Conservation (phyloP, 1,140 invertebrate genomes). For the Yoshiicerus persimilis region DNA sequence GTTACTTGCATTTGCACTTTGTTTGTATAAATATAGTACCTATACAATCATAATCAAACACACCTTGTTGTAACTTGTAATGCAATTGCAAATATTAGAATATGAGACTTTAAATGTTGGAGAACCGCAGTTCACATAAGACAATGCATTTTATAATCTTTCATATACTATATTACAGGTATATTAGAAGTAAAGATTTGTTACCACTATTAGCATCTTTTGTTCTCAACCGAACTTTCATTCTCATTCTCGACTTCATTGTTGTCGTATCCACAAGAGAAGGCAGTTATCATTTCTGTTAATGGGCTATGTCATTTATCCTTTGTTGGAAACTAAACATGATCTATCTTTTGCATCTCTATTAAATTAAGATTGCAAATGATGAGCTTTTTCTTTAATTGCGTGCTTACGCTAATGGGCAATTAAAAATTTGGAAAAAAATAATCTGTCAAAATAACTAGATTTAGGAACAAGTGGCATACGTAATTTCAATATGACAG, state of each 20-base stretch:
- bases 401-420: too few relatives aligned
- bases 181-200: too few relatives aligned
- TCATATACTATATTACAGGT: too few relatives aligned
- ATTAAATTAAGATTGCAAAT: not conserved
- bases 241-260: not conserved
- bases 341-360: not conserved
- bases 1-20: not conserved
- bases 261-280: not conserved
- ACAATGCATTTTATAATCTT: not conserved
- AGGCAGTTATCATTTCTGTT: not conserved
- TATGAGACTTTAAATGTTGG: too few relatives aligned
- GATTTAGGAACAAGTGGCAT: too few relatives aligned
- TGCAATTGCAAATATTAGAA: too few relatives aligned
- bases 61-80: too few relatives aligned
- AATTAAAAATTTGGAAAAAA: too few relatives aligned
- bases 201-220: not conserved
- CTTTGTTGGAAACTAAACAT: not conserved
- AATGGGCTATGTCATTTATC: not conserved
- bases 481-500: too few relatives aligned
- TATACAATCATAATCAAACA: too few relatives aligned
- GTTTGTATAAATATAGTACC: not conserved
- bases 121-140: not conserved
- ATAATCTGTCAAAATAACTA: too few relatives aligned
- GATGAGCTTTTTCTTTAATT: not conserved
- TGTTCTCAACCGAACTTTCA: not conserved